These are phyloP conservation scores for Labeo rohita DNA, from an alignment of 2,113 vertebrate species.

Conservation along the genomic window DNA sequence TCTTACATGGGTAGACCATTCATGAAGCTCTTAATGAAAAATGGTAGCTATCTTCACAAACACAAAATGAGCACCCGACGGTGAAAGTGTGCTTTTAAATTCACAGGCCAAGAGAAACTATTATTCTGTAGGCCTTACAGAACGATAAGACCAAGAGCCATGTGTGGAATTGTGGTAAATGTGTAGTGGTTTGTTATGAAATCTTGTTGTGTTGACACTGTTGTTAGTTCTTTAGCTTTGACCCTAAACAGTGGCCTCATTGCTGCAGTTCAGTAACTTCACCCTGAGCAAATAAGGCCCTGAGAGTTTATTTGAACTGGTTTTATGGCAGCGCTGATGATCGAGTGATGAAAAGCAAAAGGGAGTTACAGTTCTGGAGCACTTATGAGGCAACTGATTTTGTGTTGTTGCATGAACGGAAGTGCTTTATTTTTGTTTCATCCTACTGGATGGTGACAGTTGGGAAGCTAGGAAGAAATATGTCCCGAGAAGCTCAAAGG, in stretches of 20 bases:
- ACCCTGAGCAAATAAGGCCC: neutral
- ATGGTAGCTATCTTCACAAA: neutral
- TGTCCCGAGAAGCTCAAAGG: neutral
- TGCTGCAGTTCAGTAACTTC: slow-evolving; percentile 20
- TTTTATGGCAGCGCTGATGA: slow-evolving; percentile 34
- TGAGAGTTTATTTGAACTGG: slow-evolving; percentile 44
- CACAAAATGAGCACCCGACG: neutral
- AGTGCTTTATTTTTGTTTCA: slow-evolving; percentile 41
- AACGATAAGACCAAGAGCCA: neutral
- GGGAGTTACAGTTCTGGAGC: slow-evolving; percentile 30
- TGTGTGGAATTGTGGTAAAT: slow-evolving; percentile 12
- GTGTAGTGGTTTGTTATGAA: slow-evolving; percentile 13
- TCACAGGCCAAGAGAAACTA: neutral
- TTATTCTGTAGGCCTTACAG: neutral
- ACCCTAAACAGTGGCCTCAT: neutral
- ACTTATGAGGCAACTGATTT: slow-evolving; percentile 26
- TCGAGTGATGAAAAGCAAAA: slow-evolving; percentile 36
- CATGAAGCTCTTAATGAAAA: neutral
- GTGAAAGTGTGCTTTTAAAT: neutral
- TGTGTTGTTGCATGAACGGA: neutral
- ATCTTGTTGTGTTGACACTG: neutral
- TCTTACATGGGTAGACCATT: neutral
- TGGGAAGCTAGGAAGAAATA: neutral
- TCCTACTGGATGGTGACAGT: neutral
- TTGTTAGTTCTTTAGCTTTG: neutral